These are phyloP conservation scores for Bubo bubo DNA, from an alignment of 2,113 vertebrate genomes.

Conservation along the genomic window DNA sequence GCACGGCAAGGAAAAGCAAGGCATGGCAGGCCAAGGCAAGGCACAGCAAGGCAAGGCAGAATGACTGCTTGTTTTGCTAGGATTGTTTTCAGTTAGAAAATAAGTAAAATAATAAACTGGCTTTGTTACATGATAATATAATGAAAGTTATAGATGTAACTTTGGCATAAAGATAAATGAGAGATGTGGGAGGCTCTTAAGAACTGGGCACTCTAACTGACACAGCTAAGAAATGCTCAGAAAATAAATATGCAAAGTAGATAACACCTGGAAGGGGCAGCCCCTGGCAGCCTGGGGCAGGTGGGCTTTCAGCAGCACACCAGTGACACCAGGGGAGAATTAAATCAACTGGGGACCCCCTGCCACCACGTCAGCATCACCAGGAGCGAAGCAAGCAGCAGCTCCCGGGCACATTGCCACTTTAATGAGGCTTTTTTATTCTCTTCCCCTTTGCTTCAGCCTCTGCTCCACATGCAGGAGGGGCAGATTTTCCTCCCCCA, in stretches of 20 bases:
- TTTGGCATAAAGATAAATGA: neutral
- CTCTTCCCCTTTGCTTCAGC: neutral
- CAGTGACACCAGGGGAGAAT: neutral
- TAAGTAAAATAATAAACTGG: neutral
- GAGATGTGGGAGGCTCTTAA: neutral
- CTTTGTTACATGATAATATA: neutral
- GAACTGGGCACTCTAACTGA: neutral
- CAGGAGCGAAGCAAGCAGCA: neutral
- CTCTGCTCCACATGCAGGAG: neutral
- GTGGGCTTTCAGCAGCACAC: neutral
- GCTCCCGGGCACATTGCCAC: neutral
- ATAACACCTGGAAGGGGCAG: neutral
- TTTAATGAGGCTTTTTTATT: neutral
- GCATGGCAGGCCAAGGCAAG: neutral
- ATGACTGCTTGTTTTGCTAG: neutral
- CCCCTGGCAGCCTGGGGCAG: neutral
- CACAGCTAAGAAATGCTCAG: neutral
- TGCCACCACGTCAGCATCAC: accelerated
- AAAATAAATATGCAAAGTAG: neutral
- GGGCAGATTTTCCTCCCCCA: neutral
- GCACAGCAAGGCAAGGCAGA: neutral
- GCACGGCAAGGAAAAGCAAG: neutral
- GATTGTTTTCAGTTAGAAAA: neutral
- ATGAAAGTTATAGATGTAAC: neutral
- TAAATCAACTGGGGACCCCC: neutral